phyloP scores from a whole-genome alignment of 2,113 vertebrate species.

The Caranx ignobilis region DNA sequence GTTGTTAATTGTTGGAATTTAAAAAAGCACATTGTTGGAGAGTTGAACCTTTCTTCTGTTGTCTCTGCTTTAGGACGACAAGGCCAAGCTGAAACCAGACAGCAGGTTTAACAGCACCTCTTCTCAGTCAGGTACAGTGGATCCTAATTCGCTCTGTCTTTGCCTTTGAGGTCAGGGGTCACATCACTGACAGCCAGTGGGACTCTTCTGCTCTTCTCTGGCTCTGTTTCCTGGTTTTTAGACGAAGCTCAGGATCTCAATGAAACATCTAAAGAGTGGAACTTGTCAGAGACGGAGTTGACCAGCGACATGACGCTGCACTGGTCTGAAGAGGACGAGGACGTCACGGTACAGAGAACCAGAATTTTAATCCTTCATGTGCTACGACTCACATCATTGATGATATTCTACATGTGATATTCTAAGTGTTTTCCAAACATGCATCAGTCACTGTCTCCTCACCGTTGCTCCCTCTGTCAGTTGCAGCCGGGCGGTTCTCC shows the following conservation, averaged over 20 bases:
- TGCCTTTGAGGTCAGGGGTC: not conserved
- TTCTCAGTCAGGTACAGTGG: too few relatives aligned
- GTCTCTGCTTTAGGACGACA: too few relatives aligned
- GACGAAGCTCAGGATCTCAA: not conserved
- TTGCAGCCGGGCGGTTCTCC: slow-evolving; percentile 44
- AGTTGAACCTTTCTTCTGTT: too few relatives aligned
- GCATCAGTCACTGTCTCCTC: too few relatives aligned
- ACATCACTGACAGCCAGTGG: too few relatives aligned
- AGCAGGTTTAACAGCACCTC: too few relatives aligned
- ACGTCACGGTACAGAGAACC: slow-evolving; percentile 42
- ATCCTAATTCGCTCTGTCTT: not conserved
- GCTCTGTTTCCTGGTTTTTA: not conserved
- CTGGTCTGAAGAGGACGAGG: slow-evolving; percentile 75
- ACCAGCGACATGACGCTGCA: slow-evolving; percentile 67
- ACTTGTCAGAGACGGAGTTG: slow-evolving; percentile 14
- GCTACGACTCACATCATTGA: too few relatives aligned
- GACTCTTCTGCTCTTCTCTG: not conserved
- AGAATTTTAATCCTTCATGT: not conserved
- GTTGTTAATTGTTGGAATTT: too few relatives aligned
- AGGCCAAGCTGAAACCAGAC: too few relatives aligned
- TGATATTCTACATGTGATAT: too few relatives aligned
- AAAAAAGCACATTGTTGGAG: too few relatives aligned
- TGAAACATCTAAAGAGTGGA: not conserved
- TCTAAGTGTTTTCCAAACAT: too few relatives aligned
- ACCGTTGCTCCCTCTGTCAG: not conserved